Percentiles rank a stretch among this genome's conserved stretches.
These are phyloP conservation scores for Drosophila austrosaltans DNA, from an alignment of 2,888 invertebrate genomes.

Conservation along the genomic window DNA sequence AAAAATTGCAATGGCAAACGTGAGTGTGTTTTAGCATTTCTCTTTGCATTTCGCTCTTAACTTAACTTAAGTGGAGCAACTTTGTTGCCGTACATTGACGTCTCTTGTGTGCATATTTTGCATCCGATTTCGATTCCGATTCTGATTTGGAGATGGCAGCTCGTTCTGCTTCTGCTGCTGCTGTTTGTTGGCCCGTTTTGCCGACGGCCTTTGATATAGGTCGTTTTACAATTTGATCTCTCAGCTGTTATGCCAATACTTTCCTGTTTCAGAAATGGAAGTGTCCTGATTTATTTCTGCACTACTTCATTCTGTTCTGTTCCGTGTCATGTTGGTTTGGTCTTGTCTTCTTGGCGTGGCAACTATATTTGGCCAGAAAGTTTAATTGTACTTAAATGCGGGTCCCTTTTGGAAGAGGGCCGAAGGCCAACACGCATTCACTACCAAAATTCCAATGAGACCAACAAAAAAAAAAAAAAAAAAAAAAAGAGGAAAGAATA, in stretches of 20 bases:
- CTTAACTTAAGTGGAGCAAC: conserved; percentile 54
- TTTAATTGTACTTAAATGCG: conserved; percentile 1
- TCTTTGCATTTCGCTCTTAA: conserved; percentile 20
- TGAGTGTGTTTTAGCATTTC: conserved; percentile 19
- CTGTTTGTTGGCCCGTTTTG: neutral
- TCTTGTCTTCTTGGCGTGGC: neutral
- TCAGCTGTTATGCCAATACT: conserved; percentile 34
- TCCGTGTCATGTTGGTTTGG: neutral
- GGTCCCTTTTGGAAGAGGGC: neutral
- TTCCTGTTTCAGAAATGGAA: neutral
- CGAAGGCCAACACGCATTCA: conserved; percentile 6
- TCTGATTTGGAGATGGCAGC: neutral
- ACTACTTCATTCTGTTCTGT: conserved; percentile 1
- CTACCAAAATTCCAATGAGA: neutral
- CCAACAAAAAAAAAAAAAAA: neutral
- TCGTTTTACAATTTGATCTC: conserved; percentile 23
- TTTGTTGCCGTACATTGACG: conserved; percentile 74
- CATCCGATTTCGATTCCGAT: conserved; percentile 30
- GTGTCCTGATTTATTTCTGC: conserved; percentile 23
- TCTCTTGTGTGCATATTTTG: conserved; percentile 35
- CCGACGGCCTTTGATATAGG: conserved; percentile 37
- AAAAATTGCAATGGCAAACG: conserved; percentile 2
- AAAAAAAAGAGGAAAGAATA: neutral
- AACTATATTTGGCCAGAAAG: neutral
- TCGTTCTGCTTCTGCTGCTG: neutral